These are phyloP conservation scores for Astreopora myriophthalma DNA, from an alignment of 64 coral and sea anemone genomes.

Conservation along the genomic window DNA sequence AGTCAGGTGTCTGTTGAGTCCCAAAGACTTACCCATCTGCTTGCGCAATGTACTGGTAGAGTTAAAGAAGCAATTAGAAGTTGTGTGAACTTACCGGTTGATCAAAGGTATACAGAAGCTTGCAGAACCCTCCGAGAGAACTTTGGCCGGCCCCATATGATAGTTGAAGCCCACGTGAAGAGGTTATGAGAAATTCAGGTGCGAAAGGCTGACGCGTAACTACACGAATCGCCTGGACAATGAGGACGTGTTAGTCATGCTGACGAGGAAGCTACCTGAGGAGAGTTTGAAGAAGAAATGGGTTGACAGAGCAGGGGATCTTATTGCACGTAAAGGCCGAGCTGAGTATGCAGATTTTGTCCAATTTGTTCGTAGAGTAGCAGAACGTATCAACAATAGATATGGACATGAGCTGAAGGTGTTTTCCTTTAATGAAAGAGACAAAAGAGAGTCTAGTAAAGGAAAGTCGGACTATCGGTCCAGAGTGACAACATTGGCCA, in stretches of 20 bases:
- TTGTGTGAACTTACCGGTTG: conserved; percentile 42
- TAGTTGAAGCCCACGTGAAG: conserved; percentile 66
- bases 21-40: conserved; percentile 40
- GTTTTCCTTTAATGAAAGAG: background rate
- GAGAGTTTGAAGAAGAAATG: conserved; percentile 70
- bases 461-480: conserved; percentile 18
- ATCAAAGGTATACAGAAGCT: conserved; percentile 51
- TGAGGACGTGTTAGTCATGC: too few species aligned
- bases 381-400: conserved; percentile 78
- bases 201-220: conserved; percentile 2
- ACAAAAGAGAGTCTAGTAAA: too few species aligned
- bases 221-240: too few species aligned
- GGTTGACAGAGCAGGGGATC: conserved; percentile 74
- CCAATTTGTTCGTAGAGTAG: conserved; percentile 31
- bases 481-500: conserved; percentile 45
- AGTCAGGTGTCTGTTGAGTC: conserved; percentile 63
- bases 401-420: conserved; percentile 70
- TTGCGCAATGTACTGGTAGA: conserved; percentile 72
- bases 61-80: conserved; percentile 64
- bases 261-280: too few species aligned
- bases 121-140: conserved; percentile 47
- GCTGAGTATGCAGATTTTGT: conserved; percentile 63
- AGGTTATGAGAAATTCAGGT: conserved; percentile 64
- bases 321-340: conserved; percentile 59
- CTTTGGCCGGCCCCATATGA: conserved; percentile 76